These are phyloP conservation scores for Chiloscyllium plagiosum DNA, from an alignment of 2,113 vertebrate species.

Conservation along the genomic window DNA sequence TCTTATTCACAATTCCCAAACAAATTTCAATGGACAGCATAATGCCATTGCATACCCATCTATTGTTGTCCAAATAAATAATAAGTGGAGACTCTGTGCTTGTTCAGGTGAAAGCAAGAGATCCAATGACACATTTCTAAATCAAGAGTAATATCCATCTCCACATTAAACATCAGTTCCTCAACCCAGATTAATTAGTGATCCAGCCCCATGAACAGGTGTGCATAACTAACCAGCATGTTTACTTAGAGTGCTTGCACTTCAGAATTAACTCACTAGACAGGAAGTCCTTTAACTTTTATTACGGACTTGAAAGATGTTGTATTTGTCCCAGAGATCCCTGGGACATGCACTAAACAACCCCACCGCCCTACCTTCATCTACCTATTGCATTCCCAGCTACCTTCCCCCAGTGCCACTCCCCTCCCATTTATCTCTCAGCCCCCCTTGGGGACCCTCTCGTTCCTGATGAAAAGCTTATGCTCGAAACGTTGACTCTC, in stretches of 20 bases:
- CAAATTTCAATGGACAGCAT: neutral
- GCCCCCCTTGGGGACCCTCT: too few species aligned
- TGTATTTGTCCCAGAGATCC: neutral
- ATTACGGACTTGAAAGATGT: neutral
- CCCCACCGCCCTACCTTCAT: too few species aligned
- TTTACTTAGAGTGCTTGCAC: too few species aligned
- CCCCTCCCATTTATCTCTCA: too few species aligned
- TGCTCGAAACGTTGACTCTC: too few species aligned
- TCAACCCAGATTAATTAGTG: neutral
- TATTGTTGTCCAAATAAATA: neutral
- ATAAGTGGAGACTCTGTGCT: neutral
- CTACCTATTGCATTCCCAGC: too few species aligned
- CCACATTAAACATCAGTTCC: neutral
- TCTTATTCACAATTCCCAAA: too few species aligned
- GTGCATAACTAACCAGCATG: neutral
- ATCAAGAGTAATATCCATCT: neutral
- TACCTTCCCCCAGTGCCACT: too few species aligned
- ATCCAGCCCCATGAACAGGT: neutral
- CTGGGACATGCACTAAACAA: too few species aligned
- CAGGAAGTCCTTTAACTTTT: neutral
- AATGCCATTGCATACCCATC: neutral
- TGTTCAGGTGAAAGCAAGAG: neutral
- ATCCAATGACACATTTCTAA: neutral
- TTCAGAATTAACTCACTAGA: neutral
- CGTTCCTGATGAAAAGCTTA: too few species aligned